phyloP scores from a whole-genome alignment of 2,113 vertebrate species.

The Prietella phreatophila region DNA sequence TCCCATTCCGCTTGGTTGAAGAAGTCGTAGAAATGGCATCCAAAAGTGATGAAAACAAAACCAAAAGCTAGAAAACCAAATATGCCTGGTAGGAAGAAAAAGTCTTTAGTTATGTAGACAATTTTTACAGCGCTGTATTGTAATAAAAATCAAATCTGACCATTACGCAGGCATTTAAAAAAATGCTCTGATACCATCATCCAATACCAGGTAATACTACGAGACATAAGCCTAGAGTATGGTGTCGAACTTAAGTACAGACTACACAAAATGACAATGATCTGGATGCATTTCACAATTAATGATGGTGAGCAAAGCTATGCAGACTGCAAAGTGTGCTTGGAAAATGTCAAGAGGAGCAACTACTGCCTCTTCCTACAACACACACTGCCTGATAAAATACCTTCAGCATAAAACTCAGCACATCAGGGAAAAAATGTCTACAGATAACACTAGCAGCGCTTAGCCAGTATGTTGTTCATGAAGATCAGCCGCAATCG shows the following conservation, averaged over 20 bases:
- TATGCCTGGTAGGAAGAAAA: slow-evolving; percentile 75
- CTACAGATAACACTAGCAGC: background rate
- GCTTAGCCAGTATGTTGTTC: background rate
- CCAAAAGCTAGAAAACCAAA: slow-evolving; percentile 96
- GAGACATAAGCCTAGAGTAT: background rate
- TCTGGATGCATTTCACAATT: background rate
- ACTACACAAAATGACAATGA: background rate
- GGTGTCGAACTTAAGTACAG: background rate
- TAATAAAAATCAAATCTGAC: background rate
- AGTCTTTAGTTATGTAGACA: background rate
- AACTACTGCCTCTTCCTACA: background rate
- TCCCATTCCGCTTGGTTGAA: slow-evolving; percentile 99
- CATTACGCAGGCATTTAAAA: background rate
- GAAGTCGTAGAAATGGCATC: slow-evolving; percentile 98
- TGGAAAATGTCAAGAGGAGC: background rate
- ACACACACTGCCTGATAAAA: background rate
- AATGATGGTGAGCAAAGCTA: background rate
- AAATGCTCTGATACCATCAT: background rate
- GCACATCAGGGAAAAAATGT: background rate
- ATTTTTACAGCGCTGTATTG: too few relatives aligned
- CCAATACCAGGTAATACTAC: background rate
- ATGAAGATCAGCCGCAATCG: background rate
- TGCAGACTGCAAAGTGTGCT: background rate
- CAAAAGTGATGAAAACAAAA: slow-evolving; percentile 95
- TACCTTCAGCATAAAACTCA: background rate